phyloP scores from a whole-genome alignment of 2,113 vertebrate genomes.

The Caranx melampygus region DNA sequence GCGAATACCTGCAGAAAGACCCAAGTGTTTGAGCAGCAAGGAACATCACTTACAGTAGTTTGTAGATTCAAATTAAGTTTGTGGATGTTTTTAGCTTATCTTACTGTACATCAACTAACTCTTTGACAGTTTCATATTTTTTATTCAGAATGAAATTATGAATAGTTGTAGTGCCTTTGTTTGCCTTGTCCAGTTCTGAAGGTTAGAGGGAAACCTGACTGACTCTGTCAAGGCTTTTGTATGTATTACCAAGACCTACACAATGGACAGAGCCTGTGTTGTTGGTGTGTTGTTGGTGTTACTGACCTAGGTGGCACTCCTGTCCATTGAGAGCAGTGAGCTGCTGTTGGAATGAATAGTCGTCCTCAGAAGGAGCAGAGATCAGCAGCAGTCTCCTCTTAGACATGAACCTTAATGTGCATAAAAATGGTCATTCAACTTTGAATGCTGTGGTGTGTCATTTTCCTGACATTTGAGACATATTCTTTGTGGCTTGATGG shows the following conservation, averaged over 20 bases:
- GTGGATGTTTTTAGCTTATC: not conserved
- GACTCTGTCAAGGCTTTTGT: not conserved
- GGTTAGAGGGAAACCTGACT: not conserved
- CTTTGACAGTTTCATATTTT: not conserved
- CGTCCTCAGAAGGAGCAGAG: conserved; percentile 82
- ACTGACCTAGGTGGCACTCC: conserved; percentile 82
- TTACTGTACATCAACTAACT: not conserved
- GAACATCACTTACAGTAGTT: too few relatives aligned
- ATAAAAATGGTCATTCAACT: not conserved
- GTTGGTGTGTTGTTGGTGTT: not conserved
- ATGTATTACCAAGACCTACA: not conserved
- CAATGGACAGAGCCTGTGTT: not conserved
- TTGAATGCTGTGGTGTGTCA: not conserved
- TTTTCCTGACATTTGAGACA: not conserved
- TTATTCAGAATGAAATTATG: not conserved
- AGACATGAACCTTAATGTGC: conserved; percentile 80
- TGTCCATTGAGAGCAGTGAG: conserved; percentile 81
- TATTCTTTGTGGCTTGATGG: not conserved
- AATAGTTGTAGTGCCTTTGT: not conserved
- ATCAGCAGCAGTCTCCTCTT: conserved; percentile 84
- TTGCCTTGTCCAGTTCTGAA: not conserved
- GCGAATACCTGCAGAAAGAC: conserved; percentile 79
- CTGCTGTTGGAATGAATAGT: conserved; percentile 86
- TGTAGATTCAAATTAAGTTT: too few relatives aligned
- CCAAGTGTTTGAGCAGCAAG: not conserved